phyloP scores from a whole-genome alignment of 2,888 invertebrate genomes.

The Drosophila algonquin region DNA sequence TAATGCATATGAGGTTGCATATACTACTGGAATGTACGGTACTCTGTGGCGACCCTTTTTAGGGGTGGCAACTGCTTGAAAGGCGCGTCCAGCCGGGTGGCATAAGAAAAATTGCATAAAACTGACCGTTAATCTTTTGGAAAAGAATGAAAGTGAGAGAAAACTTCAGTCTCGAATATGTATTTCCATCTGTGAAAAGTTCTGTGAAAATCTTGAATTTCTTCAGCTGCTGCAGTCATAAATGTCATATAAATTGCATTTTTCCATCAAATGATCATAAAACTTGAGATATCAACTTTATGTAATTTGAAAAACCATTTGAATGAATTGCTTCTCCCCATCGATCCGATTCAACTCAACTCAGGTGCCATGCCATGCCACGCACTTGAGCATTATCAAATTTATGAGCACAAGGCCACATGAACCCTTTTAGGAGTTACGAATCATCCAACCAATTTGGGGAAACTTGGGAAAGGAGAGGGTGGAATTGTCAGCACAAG shows the following conservation, averaged over 20 bases:
- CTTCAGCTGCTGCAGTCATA: conserved; percentile 23
- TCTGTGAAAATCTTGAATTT: not conserved
- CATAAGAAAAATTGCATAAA: conserved; percentile 21
- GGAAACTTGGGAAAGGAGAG: conserved; percentile 6
- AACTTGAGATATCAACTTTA: conserved; percentile 61
- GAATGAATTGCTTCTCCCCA: conserved; percentile 57
- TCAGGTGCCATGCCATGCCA: conserved; percentile 36
- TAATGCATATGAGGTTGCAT: conserved; percentile 74
- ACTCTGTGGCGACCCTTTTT: conserved; percentile 22
- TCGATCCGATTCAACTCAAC: conserved; percentile 3
- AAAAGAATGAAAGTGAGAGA: not conserved
- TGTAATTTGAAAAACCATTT: conserved; percentile 58
- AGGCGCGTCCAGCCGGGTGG: conserved; percentile 49
- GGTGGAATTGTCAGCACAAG: conserved; percentile 38
- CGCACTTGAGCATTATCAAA: conserved; percentile 71
- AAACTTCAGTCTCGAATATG: not conserved
- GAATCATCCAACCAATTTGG: conserved; percentile 43
- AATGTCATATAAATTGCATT: conserved; percentile 60
- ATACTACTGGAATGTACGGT: conserved; percentile 1
- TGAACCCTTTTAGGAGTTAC: conserved; percentile 66
- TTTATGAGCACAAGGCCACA: conserved; percentile 60
- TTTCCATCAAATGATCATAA: conserved; percentile 68
- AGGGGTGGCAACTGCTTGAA: conserved; percentile 67
- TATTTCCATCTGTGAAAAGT: conserved; percentile 7
- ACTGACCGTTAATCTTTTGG: conserved; percentile 24